Evolutionary conservation across 2,113 vertebrate species (phyloP).

Genomic region (Eretmochelys imbricata): DNA sequence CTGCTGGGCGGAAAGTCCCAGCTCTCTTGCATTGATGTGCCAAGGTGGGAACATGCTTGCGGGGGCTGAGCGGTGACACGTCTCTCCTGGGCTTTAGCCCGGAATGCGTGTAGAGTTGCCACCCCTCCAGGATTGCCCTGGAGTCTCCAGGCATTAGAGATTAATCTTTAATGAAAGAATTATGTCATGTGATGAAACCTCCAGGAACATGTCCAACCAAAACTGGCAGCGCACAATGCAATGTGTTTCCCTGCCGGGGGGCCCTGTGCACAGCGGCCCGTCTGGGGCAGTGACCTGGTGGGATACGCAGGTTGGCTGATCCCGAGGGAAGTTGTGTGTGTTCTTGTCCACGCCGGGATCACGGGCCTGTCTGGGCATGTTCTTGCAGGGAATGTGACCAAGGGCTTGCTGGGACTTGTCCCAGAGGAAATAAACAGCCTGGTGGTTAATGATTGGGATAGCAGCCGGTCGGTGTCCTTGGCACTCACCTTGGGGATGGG

Average conservation of each 20-base stretch:
- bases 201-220: background rate
- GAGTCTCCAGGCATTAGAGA: background rate
- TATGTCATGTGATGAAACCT: background rate
- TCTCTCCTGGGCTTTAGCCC: background rate
- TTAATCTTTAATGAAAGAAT: background rate
- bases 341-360: fast-evolving
- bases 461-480: background rate
- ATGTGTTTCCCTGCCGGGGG: background rate
- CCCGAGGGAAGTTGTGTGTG: fast-evolving
- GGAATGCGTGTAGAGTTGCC: background rate
- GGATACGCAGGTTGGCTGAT: fast-evolving
- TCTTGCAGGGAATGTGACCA: fast-evolving
- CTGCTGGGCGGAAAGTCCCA: background rate
- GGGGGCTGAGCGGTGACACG: background rate
- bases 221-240: background rate
- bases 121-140: background rate
- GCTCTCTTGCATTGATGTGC: background rate
- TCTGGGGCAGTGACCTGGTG: fast-evolving
- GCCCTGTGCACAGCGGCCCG: too few relatives aligned
- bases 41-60: background rate
- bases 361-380: background rate
- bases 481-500: background rate
- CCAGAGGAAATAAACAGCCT: background rate
- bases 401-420: background rate
- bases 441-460: conserved; percentile 2